Conservation (phyloP, 2,113 vertebrate species). For the Phycodurus eques region DNA sequence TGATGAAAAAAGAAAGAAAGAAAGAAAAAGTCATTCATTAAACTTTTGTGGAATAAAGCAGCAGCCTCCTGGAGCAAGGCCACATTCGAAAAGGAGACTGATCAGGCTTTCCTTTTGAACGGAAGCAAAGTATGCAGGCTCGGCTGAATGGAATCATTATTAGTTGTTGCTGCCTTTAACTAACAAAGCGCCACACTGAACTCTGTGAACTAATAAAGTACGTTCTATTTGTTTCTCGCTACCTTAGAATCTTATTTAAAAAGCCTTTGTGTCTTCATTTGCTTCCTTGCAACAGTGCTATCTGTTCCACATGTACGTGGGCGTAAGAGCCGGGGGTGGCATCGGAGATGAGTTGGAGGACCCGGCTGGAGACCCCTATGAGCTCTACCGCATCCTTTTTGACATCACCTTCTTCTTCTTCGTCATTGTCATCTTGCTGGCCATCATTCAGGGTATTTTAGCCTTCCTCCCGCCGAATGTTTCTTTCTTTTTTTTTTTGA, state of each 20-base stretch:
- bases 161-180: neutral
- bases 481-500: neutral
- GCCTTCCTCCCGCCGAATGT: neutral
- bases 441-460: conserved; percentile 92
- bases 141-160: neutral
- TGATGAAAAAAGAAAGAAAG: neutral
- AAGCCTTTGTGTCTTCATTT: neutral
- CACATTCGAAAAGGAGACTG: conserved; percentile 2
- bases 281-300: conserved; percentile 80
- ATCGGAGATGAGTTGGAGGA: conserved; percentile 97
- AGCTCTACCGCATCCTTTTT: conserved; percentile 96
- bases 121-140: neutral
- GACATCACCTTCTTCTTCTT: conserved; percentile 99
- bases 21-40: no score
- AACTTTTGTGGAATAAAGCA: neutral
- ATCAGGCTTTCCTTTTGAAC: conserved; percentile 1
- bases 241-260: neutral
- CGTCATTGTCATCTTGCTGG: conserved; percentile 95
- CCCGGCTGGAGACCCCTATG: conserved; percentile 95
- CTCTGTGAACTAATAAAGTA: neutral
- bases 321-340: conserved; percentile 93
- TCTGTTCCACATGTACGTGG: conserved; percentile 98
- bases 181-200: neutral
- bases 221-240: neutral
- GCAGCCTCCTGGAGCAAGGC: neutral